Evolutionary conservation across 2,113 vertebrate species (phyloP).

Genomic region (Entomyzon cyanotis): DNA sequence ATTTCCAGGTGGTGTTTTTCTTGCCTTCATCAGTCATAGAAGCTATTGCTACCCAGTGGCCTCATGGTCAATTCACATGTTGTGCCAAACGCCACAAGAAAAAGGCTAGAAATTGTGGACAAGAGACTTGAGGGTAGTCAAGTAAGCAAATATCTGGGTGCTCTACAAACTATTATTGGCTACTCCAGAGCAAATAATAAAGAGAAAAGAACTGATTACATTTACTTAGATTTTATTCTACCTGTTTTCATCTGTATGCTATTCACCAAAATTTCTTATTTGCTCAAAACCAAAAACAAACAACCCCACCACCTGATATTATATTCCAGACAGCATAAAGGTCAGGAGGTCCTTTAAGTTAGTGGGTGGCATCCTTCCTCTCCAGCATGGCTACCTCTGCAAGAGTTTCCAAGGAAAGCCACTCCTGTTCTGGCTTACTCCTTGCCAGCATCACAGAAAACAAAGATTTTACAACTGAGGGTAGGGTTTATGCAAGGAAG

Average conservation of each 20-base stretch:
- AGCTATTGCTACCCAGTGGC: neutral
- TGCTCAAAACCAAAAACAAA: neutral
- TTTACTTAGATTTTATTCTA: neutral
- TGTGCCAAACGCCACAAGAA: neutral
- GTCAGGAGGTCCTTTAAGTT: neutral
- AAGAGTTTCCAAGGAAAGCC: neutral
- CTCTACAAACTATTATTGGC: neutral
- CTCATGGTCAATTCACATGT: neutral
- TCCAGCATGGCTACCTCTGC: neutral
- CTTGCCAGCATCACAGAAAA: neutral
- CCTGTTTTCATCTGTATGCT: neutral
- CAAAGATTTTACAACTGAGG: neutral
- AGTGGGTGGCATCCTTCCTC: neutral
- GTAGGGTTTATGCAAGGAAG: neutral
- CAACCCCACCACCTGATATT: neutral
- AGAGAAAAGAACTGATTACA: neutral
- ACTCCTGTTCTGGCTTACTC: neutral
- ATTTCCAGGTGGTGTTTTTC: neutral
- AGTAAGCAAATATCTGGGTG: neutral
- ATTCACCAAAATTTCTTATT: neutral
- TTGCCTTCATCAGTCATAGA: neutral
- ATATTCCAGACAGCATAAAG: neutral
- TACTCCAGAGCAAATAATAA: neutral
- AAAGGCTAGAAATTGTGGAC: neutral
- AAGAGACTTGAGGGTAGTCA: neutral